phyloP scores from a whole-genome alignment of 2,797 vertebrate species.

The Myripristis murdjan region DNA sequence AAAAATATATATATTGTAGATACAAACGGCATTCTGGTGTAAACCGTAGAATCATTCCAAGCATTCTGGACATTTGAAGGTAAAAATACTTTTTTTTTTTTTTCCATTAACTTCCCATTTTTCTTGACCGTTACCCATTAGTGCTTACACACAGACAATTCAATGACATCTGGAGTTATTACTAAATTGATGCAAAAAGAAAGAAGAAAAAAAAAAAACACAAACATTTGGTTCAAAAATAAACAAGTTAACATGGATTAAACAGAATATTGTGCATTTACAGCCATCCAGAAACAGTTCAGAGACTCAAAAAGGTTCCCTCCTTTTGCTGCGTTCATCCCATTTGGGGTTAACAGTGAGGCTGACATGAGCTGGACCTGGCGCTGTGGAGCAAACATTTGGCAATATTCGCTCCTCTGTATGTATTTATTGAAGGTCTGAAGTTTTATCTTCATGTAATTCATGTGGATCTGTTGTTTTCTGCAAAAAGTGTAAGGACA shows the following conservation, averaged over 20 bases:
- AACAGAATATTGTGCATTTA: constrained; percentile 68
- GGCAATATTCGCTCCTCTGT: not conserved
- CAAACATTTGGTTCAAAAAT: constrained; percentile 71
- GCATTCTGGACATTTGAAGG: constrained; percentile 73
- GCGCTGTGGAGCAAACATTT: not conserved
- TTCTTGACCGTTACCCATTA: constrained; percentile 69
- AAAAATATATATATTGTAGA: constrained; percentile 74
- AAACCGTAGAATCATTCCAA: constrained; percentile 76
- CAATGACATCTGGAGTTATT: constrained; percentile 79
- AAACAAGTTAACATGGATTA: constrained; percentile 56
- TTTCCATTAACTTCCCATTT: constrained; percentile 51
- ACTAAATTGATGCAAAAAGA: constrained; percentile 75
- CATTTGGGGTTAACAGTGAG: constrained; percentile 41
- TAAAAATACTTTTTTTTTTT: constrained; percentile 71
- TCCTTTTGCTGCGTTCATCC: constrained; percentile 74
- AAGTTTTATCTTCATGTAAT: not conserved
- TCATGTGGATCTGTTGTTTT: constrained; percentile 7
- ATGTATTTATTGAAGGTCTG: constrained; percentile 3
- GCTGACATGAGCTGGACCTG: not conserved
- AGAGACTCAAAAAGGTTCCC: constrained; percentile 84
- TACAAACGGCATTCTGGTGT: constrained; percentile 79
- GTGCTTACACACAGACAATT: constrained; percentile 78
- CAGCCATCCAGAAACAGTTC: constrained; percentile 64
- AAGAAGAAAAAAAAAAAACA: too few relatives aligned
- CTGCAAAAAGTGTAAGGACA: constrained; percentile 14